Evolutionary conservation across 2,113 vertebrate genomes (phyloP).

Genomic region (Pelobates fuscus): DNA sequence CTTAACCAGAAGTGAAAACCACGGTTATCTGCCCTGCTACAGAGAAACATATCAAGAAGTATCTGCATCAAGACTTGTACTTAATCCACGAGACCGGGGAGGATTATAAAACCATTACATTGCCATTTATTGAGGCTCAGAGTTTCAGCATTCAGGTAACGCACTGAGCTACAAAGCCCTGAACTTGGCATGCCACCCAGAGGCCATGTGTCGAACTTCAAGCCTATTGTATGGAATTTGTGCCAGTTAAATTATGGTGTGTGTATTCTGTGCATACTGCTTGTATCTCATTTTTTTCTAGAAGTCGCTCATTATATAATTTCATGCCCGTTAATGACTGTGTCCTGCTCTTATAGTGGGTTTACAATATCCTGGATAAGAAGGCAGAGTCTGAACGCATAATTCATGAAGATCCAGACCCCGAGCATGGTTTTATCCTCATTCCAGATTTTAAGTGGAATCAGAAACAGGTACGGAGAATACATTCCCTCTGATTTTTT

Average conservation of each 20-base stretch:
- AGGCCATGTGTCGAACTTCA: too few relatives aligned
- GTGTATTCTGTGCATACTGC: too few relatives aligned
- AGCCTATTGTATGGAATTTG: too few relatives aligned
- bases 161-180: too few relatives aligned
- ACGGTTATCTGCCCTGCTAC: slow-evolving; percentile 91
- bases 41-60: slow-evolving; percentile 90
- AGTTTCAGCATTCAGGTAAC: slow-evolving; percentile 89
- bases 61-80: slow-evolving; percentile 77
- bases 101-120: slow-evolving; percentile 79
- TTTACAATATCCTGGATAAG: slow-evolving; percentile 94
- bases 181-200: too few relatives aligned
- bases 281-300: too few relatives aligned
- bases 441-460: slow-evolving; percentile 96
- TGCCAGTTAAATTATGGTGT: too few relatives aligned
- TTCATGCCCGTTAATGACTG: too few relatives aligned
- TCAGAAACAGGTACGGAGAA: slow-evolving; percentile 86
- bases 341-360: slow-evolving; percentile 76
- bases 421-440: slow-evolving; percentile 80
- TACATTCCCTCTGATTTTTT: too few relatives aligned
- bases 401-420: slow-evolving; percentile 86
- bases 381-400: slow-evolving; percentile 89
- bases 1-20: slow-evolving; percentile 83
- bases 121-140: slow-evolving; percentile 83
- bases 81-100: slow-evolving; percentile 81
- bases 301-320: too few relatives aligned